A percentile compares a stretch with the other conserved stretches of the same genome.
Evolutionary conservation across 2,113 vertebrate species (phyloP).

Genomic region (Grammomys surdaster): DNA sequence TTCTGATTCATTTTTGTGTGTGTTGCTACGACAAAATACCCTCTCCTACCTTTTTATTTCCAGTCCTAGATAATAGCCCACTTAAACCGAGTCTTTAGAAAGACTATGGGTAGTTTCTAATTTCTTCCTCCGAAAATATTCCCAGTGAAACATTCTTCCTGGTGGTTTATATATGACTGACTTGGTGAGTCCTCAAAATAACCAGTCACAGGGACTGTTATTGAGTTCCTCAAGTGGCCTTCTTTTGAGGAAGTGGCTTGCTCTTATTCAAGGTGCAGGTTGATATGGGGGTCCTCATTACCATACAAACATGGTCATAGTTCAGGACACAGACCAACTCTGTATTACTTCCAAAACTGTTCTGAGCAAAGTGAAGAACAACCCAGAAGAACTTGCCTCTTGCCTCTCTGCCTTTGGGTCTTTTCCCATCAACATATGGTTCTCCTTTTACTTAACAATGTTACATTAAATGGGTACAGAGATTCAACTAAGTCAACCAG

Average conservation of each 20-base stretch:
- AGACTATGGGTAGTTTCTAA: neutral
- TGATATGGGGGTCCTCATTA: neutral
- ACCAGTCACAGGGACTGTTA: neutral
- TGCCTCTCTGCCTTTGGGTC: neutral
- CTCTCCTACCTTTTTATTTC: constrained; percentile 33
- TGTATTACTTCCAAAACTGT: neutral
- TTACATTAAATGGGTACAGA: neutral
- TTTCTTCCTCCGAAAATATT: constrained; percentile 36
- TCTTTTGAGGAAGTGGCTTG: neutral
- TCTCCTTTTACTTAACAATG: neutral
- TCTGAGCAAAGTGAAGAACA: neutral
- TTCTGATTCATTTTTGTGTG: neutral
- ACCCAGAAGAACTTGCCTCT: neutral
- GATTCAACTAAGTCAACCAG: neutral
- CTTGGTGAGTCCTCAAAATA: neutral
- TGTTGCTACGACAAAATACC: neutral
- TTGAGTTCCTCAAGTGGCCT: neutral
- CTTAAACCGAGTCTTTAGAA: constrained; percentile 46
- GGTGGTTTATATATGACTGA: neutral
- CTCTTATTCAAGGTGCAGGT: neutral
- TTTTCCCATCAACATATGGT: neutral
- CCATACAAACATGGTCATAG: neutral
- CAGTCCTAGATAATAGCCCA: neutral
- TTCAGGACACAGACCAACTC: neutral
- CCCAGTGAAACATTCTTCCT: neutral